phyloP scores from a whole-genome alignment of 2,113 vertebrate genomes.

The Phyllopteryx taeniolatus region DNA sequence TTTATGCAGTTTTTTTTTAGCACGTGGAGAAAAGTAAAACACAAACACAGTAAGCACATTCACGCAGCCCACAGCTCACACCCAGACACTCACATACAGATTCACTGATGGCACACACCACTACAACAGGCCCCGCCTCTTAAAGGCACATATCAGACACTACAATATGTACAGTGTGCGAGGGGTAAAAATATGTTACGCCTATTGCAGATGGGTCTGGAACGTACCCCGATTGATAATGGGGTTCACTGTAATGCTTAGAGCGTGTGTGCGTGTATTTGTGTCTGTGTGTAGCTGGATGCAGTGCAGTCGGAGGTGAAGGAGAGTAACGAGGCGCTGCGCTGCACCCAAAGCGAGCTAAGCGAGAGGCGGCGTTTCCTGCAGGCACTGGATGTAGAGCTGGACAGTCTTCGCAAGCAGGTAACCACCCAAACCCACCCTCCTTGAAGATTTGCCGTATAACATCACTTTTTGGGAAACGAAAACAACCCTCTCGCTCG shows the following conservation, averaged over 20 bases:
- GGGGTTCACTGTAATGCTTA: no score
- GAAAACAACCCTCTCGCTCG: no score
- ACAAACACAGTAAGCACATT: no score
- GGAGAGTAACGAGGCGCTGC: conserved; percentile 72
- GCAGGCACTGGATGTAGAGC: conserved; percentile 74
- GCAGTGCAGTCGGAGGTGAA: conserved; percentile 72
- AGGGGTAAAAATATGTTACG: no score
- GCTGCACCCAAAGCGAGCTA: conserved; percentile 70
- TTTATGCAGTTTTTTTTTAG: no score
- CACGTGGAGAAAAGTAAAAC: no score
- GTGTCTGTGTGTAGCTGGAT: conserved; percentile 61
- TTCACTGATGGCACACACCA: no score
- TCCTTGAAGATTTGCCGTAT: no score
- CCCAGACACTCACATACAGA: not conserved
- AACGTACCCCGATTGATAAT: no score
- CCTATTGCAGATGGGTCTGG: no score
- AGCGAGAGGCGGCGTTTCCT: conserved; percentile 72
- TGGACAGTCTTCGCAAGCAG: conserved; percentile 74
- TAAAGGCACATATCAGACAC: not conserved
- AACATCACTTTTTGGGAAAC: no score
- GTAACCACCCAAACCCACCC: conserved; percentile 38
- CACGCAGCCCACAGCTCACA: not conserved
- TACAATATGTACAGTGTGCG: not conserved
- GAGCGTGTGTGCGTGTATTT: no score
- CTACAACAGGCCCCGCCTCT: not conserved